Evolutionary conservation across 2,113 vertebrate species (phyloP).

Genomic region (Mohoua ochrocephala): DNA sequence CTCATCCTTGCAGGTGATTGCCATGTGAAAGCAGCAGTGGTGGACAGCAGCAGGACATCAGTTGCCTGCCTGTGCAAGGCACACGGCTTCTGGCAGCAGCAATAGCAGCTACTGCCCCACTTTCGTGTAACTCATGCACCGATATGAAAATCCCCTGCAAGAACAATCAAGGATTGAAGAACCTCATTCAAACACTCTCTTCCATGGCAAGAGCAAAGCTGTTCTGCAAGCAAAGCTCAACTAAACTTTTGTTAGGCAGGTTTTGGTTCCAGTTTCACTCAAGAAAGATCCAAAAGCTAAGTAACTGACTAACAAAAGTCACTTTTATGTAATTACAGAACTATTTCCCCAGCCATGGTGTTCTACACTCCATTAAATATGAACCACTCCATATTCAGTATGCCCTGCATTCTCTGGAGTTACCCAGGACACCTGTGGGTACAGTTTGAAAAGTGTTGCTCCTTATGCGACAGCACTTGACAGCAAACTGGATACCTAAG

Average conservation of each 20-base stretch:
- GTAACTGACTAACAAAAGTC: neutral
- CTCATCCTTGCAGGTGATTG: neutral
- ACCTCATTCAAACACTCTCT: neutral
- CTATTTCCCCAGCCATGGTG: neutral
- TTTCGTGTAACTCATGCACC: neutral
- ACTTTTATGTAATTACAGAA: neutral
- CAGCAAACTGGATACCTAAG: neutral
- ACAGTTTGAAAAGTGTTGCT: neutral
- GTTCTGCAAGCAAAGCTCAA: neutral
- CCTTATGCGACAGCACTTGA: neutral
- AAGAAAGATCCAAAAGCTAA: neutral
- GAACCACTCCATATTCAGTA: neutral
- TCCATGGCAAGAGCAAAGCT: neutral
- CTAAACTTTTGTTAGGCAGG: neutral
- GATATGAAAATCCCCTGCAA: neutral
- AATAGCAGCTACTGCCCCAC: neutral
- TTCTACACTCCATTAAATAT: neutral
- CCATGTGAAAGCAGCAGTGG: fast-evolving
- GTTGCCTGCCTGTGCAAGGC: neutral
- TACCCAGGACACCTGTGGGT: neutral
- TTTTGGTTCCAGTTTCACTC: neutral
- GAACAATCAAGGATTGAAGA: neutral
- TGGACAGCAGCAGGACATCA: neutral
- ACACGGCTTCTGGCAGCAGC: neutral
- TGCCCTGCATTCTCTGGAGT: neutral